Percentiles rank a stretch among this genome's conserved stretches.
phyloP scores from a whole-genome alignment of 2,113 vertebrate genomes.

The Sisor rabdophorus region DNA sequence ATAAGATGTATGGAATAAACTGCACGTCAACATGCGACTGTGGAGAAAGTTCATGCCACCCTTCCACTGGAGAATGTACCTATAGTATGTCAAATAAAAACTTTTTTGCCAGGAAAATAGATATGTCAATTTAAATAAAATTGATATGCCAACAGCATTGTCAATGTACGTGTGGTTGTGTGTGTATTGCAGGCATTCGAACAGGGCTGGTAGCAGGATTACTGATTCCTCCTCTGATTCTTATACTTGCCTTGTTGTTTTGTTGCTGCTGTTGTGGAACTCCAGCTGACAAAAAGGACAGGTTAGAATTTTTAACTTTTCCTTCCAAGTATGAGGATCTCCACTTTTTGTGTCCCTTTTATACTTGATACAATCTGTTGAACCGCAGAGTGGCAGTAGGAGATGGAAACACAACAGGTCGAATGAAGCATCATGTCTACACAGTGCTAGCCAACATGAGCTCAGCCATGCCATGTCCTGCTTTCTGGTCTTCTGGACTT shows the following conservation, averaged over 20 bases:
- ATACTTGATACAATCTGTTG: neutral
- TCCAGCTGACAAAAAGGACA: constrained; percentile 71
- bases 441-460: constrained; percentile 80
- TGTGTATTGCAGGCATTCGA: constrained; percentile 58
- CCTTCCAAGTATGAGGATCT: neutral
- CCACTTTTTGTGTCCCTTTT: neutral
- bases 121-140: neutral
- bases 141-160: neutral
- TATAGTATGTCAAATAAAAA: constrained; percentile 68
- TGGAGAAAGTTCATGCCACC: constrained; percentile 70
- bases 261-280: constrained; percentile 76
- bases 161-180: constrained; percentile 1
- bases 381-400: constrained; percentile 54
- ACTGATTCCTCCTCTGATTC: constrained; percentile 71
- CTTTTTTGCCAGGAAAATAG: neutral
- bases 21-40: constrained; percentile 81
- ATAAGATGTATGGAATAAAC: constrained; percentile 78
- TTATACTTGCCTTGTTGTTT: constrained; percentile 72
- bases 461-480: constrained; percentile 76
- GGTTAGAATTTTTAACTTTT: constrained; percentile 60
- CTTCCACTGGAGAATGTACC: constrained; percentile 73
- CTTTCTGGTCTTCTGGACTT: constrained; percentile 77
- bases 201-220: constrained; percentile 69
- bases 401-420: constrained; percentile 65
- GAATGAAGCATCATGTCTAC: constrained; percentile 87